Base-by-base conservation (phyloP, 1,140 invertebrate species). In the Drosophila orena region DNA sequence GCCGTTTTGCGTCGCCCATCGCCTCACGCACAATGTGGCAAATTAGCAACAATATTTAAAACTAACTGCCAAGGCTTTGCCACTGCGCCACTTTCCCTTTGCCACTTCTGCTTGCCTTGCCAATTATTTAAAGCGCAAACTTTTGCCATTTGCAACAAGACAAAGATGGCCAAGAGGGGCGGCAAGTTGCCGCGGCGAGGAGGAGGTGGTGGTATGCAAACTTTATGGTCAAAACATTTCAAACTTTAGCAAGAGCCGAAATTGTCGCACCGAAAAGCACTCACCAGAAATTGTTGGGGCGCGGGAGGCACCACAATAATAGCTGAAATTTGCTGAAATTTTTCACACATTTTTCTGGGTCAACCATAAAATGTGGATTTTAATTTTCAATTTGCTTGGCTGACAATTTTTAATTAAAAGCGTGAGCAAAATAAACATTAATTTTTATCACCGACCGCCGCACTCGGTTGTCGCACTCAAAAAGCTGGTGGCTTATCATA, bases 11-110 rank as follows among this genome's bases (percentile, higher is more conserved):
- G 7, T 7, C n/a, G 40, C 43, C 6, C 52, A 15, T 44, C 46
- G 15, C n/a, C 46, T 62, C 61, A 83, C 83, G 83, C 83, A 86
- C 83, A 86, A 86, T 86, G 83, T 81, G 83, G 83, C 83, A 86
- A 86, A 86, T 86, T 86, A 86, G 83, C 83, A 79, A 88, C 83
- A 88, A 89, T 88, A 88, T 88, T 83, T 89, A 83, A 88, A 88
- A 88, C 79, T 88, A 88, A 83, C 84, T 75, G 84, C 61, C 62
- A 70, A 56, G 57, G 49, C 74, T 88, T 53, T 57, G 37, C 42
- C 46, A 47, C 74, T 88, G 49, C 53, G 37, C 42, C 46, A 47
- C 37, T n/a, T 43, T 40, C 49, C 40, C 44, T 35, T 42, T 24
- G 14, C 42, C 47, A 46, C 34, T 49, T 58, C 8, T 54, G 44